phyloP scores from a whole-genome alignment of 92 coral and sea anemone genomes.

The Siderastrea radians region DNA sequence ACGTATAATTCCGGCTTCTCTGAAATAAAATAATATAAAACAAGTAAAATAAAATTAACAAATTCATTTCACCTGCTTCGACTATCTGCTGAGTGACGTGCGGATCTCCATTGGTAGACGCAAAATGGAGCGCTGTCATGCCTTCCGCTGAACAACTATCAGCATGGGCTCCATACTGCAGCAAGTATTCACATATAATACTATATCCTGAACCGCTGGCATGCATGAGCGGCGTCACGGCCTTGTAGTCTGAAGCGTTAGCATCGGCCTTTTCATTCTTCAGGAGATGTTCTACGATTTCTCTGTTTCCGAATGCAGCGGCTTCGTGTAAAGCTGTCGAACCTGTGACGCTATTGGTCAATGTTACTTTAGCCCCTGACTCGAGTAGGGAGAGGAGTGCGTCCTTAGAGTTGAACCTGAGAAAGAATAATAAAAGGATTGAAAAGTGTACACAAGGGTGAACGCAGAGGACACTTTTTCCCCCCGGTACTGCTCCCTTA shows the following conservation, averaged over 20 bases:
- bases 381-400: slow-evolving; percentile 39
- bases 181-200: slow-evolving; percentile 40
- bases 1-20: too few relatives aligned
- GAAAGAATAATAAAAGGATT: too few relatives aligned
- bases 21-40: too few relatives aligned
- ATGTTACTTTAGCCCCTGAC: slow-evolving; percentile 46
- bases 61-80: slow-evolving; percentile 47
- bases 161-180: slow-evolving; percentile 62
- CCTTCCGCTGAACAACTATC: slow-evolving; percentile 55
- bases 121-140: slow-evolving; percentile 66
- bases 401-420: slow-evolving; percentile 65
- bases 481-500: too few relatives aligned
- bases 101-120: slow-evolving; percentile 48
- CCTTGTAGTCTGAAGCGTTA: slow-evolving; percentile 48
- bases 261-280: slow-evolving; percentile 16
- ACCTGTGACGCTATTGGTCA: slow-evolving; percentile 37
- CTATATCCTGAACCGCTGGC: slow-evolving; percentile 50
- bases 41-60: neutral
- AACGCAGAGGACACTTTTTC: too few relatives aligned
- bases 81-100: slow-evolving; percentile 57
- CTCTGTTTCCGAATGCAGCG: slow-evolving; percentile 62
- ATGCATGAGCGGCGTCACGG: slow-evolving; percentile 55
- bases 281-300: slow-evolving; percentile 38
- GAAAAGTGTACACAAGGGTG: too few relatives aligned
- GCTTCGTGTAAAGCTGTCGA: slow-evolving; percentile 67